Conservation (phyloP, 2,797 vertebrate species). For the Vipera ursinii region DNA sequence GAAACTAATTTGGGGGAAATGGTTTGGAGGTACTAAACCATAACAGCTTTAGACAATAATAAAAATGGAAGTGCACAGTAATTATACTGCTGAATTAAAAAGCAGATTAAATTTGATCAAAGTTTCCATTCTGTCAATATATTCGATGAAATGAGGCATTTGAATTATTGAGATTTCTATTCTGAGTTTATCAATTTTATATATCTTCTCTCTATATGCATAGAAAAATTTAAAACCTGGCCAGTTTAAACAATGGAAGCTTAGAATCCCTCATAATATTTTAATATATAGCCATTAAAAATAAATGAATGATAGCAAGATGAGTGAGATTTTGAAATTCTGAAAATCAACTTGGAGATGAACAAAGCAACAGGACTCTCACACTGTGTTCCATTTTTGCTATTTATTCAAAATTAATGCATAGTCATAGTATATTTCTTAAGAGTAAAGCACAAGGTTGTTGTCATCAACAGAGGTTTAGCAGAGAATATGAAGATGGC, state of each 20-base stretch:
- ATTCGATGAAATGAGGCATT: not conserved
- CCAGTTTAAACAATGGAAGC: not conserved
- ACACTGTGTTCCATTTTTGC: not conserved
- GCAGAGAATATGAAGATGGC: not conserved
- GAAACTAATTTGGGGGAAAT: not conserved
- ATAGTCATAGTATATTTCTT: not conserved
- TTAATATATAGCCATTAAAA: not conserved
- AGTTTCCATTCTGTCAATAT: not conserved
- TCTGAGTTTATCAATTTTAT: constrained; percentile 1
- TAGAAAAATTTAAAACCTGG: not conserved
- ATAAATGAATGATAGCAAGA: not conserved
- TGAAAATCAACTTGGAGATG: not conserved
- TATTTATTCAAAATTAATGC: not conserved
- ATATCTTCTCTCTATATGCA: not conserved
- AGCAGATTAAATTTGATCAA: not conserved
- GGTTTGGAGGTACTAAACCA: not conserved
- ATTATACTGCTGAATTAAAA: not conserved
- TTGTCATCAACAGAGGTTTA: not conserved
- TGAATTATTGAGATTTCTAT: not conserved
- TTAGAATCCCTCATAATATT: not conserved
- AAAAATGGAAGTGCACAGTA: not conserved
- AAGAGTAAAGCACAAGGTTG: not conserved
- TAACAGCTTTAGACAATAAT: not conserved
- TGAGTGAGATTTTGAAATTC: not conserved
- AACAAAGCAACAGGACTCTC: not conserved